These are phyloP conservation scores for Ophion ventricosus DNA, from an alignment of 2,888 invertebrate species.

Conservation along the genomic window DNA sequence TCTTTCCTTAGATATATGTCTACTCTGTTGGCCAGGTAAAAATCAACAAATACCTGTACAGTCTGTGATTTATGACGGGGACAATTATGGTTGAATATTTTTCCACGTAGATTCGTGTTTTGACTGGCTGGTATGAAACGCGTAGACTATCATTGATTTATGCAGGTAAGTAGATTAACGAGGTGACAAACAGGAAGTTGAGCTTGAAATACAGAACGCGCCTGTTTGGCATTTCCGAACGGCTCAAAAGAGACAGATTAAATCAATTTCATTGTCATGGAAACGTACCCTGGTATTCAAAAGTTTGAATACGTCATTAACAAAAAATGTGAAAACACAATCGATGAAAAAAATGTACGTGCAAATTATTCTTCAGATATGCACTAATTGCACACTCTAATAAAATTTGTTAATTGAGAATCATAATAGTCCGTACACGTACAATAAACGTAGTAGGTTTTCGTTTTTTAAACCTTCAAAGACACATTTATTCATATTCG, in stretches of 20 bases:
- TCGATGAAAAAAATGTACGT: no score
- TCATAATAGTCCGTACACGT: no score
- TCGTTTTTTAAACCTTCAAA: no score
- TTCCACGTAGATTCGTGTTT: slow-evolving; percentile 2
- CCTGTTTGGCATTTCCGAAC: background rate
- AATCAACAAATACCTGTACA: background rate
- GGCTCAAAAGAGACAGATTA: background rate
- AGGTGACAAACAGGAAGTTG: slow-evolving; percentile 12
- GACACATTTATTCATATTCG: no score
- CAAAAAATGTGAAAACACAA: background rate
- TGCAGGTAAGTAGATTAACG: slow-evolving; percentile 27
- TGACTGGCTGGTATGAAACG: slow-evolving; percentile 7
- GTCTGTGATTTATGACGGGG: background rate
- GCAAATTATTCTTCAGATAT: no score
- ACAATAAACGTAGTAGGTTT: no score
- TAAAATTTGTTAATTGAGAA: no score
- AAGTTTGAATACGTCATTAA: no score
- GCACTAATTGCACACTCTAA: no score
- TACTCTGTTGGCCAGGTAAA: background rate
- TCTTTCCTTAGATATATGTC: background rate
- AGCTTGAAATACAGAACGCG: slow-evolving; percentile 26
- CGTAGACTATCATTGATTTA: slow-evolving; percentile 23
- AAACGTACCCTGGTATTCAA: background rate
- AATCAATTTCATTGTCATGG: slow-evolving; percentile 8
- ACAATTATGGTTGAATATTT: slow-evolving; percentile 7